phyloP scores from a whole-genome alignment of 2,888 invertebrate genomes.

The Ophion obscuratus region DNA sequence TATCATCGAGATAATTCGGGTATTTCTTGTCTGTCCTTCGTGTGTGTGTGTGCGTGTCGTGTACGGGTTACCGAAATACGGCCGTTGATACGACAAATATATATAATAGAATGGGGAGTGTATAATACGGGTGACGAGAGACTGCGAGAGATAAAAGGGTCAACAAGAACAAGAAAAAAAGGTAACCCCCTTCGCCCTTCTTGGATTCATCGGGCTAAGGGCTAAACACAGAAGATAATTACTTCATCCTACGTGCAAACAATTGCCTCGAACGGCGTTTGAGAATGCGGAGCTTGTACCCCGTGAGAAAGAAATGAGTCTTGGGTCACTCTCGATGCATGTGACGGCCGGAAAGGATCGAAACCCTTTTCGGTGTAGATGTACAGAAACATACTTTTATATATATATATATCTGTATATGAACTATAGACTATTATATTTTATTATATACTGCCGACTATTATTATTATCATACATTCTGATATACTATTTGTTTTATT shows the following conservation, averaged over 20 bases:
- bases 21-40: too few relatives aligned
- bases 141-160: constrained; percentile 42
- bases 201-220: neutral
- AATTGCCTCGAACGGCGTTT: constrained; percentile 72
- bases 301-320: constrained; percentile 81
- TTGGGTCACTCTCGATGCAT: constrained; percentile 72
- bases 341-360: neutral
- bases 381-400: constrained; percentile 19
- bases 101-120: neutral
- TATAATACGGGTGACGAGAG: constrained; percentile 45
- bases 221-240: constrained; percentile 79
- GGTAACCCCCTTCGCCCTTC: neutral
- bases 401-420: constrained; percentile 4
- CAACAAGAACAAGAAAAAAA: constrained; percentile 9
- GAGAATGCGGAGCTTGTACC: constrained; percentile 65
- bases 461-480: too few relatives aligned
- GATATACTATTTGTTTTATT: too few relatives aligned
- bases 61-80: too few relatives aligned
- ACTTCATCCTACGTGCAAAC: constrained; percentile 82
- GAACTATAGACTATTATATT: too few relatives aligned
- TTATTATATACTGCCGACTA: too few relatives aligned
- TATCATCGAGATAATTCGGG: too few relatives aligned
- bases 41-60: too few relatives aligned
- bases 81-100: neutral
- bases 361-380: constrained; percentile 10